Conservation (phyloP, 2,888 invertebrate genomes). For the Marasmarcha lunaedactyla region DNA sequence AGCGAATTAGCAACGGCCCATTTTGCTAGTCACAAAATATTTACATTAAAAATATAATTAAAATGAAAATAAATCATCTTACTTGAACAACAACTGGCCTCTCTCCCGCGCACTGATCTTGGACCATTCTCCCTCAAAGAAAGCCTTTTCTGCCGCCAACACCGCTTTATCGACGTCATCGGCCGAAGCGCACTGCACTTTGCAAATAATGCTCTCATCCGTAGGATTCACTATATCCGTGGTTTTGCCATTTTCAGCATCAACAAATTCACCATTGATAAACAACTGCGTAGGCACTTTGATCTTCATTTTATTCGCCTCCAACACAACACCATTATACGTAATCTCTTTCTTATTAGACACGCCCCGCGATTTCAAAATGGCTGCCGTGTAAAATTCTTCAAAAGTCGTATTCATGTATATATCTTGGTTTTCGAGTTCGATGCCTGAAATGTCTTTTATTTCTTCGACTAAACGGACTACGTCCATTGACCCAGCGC, state of each 20-base stretch:
- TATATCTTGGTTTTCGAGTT: conserved; percentile 88
- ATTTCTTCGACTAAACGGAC: conserved; percentile 94
- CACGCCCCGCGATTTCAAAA: conserved; percentile 76
- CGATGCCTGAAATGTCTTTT: conserved; percentile 81
- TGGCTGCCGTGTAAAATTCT: conserved; percentile 79
- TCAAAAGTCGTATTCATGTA: conserved; percentile 92
- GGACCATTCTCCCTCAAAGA: conserved; percentile 92
- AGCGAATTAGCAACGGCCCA: too few species aligned
- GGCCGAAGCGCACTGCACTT: conserved; percentile 78
- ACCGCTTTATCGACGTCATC: conserved; percentile 92
- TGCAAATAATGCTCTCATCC: conserved; percentile 83
- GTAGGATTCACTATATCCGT: conserved; percentile 84
- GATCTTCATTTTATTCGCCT: conserved; percentile 86
- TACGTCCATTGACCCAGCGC: conserved; percentile 98
- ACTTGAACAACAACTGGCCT: conserved; percentile 85
- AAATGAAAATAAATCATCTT: too few species aligned
- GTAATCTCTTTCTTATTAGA: conserved; percentile 64
- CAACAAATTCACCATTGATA: conserved; percentile 89
- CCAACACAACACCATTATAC: conserved; percentile 81
- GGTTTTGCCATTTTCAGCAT: conserved; percentile 76
- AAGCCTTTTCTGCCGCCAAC: conserved; percentile 87
- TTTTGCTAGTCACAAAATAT: too few species aligned
- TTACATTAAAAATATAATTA: too few species aligned
- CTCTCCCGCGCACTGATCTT: conserved; percentile 93
- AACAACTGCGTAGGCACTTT: conserved; percentile 92